These are phyloP conservation scores for Whitmania pigra DNA, from an alignment of 1,140 invertebrate species.

Conservation along the genomic window DNA sequence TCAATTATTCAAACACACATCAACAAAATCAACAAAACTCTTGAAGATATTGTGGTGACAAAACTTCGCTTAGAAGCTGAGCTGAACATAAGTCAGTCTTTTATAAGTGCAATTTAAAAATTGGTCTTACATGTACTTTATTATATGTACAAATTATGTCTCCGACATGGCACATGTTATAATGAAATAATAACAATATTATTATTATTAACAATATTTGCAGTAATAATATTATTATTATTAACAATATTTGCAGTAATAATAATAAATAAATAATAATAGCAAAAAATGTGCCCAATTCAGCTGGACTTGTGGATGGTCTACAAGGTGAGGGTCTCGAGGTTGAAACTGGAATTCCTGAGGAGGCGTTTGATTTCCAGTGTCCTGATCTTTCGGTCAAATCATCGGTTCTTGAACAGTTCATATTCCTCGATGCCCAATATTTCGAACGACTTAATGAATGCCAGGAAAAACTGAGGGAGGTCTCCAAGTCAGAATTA, in stretches of 20 bases:
- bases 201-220: too few relatives aligned
- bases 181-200: too few relatives aligned
- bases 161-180: too few relatives aligned
- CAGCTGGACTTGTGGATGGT: slow-evolving; percentile 11
- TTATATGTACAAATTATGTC: too few relatives aligned
- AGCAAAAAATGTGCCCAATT: not conserved
- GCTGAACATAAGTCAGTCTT: slow-evolving; percentile 28
- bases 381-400: slow-evolving; percentile 36
- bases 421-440: slow-evolving; percentile 37
- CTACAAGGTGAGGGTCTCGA: slow-evolving; percentile 19
- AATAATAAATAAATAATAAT: not conserved
- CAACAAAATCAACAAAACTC: slow-evolving; percentile 29
- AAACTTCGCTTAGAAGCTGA: slow-evolving; percentile 33
- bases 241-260: too few relatives aligned
- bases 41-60: slow-evolving; percentile 33
- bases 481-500: slow-evolving; percentile 29
- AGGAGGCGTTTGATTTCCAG: slow-evolving; percentile 37
- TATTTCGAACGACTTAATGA: slow-evolving; percentile 32
- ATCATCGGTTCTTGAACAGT: slow-evolving; percentile 36
- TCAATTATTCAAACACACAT: slow-evolving; percentile 28
- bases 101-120: too few relatives aligned
- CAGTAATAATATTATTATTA: too few relatives aligned
- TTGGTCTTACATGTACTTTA: too few relatives aligned
- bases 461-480: slow-evolving; percentile 30
- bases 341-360: slow-evolving; percentile 35